Evolutionary conservation across 1,140 invertebrate genomes (phyloP).

Genomic region (Drosophila dunni): DNA sequence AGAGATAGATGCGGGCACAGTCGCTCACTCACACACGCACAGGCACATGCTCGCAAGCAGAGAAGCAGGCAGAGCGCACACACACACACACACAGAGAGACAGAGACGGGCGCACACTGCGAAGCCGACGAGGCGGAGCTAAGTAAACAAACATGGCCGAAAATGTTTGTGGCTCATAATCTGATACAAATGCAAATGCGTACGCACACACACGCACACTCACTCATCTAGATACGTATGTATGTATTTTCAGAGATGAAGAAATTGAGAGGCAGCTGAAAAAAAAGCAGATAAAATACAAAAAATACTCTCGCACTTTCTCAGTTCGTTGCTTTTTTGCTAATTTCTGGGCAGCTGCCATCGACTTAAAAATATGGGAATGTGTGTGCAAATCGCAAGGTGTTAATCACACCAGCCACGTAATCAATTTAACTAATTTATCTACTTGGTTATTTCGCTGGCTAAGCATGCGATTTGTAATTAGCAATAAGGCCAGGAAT

Average conservation of each 20-base stretch:
- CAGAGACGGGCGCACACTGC: conserved; percentile 53
- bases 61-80: background rate
- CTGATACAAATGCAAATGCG: conserved; percentile 81
- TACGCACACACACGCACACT: conserved; percentile 36
- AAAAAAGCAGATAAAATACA: conserved; percentile 1
- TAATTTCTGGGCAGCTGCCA: conserved; percentile 38
- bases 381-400: conserved; percentile 51
- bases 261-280: conserved; percentile 32
- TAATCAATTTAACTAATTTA: conserved; percentile 61
- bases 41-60: conserved; percentile 11
- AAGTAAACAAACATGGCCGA: conserved; percentile 85
- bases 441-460: conserved; percentile 41
- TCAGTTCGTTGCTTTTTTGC: conserved; percentile 48
- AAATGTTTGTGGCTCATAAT: conserved; percentile 84
- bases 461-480: conserved; percentile 44
- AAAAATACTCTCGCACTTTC: conserved; percentile 42
- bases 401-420: conserved; percentile 69
- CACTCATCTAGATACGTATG: background rate
- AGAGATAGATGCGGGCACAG: conserved; percentile 62
- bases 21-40: conserved; percentile 44
- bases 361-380: conserved; percentile 37
- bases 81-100: conserved; percentile 23
- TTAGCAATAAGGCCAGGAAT: conserved; percentile 25
- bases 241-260: conserved; percentile 9
- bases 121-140: conserved; percentile 78